Percentiles rank a stretch among this genome's conserved stretches.
Evolutionary conservation across 2,113 vertebrate species (phyloP).

Genomic region (Cathartes aura): DNA sequence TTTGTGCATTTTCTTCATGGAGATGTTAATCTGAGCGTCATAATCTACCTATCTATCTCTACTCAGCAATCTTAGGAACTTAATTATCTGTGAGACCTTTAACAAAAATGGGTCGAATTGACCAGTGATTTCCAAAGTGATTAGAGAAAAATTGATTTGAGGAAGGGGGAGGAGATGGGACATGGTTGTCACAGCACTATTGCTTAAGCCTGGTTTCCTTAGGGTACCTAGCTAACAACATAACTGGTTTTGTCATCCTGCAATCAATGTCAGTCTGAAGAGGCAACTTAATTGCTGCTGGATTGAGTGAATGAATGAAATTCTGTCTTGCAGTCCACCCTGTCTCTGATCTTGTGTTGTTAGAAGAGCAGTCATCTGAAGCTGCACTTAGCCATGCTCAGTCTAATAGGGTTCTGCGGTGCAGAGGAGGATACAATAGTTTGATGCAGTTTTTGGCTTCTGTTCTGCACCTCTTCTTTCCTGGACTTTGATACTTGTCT

Average conservation of each 20-base stretch:
- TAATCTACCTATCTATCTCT: neutral
- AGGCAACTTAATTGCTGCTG: neutral
- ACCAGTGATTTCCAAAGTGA: neutral
- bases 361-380: neutral
- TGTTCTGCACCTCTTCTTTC: neutral
- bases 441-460: neutral
- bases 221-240: neutral
- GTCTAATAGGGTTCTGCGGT: fast-evolving
- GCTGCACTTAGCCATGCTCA: neutral
- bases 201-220: neutral
- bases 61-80: neutral
- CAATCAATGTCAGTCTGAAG: neutral
- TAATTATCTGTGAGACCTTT: neutral
- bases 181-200: neutral
- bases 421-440: neutral
- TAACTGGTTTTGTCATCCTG: neutral
- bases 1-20: neutral
- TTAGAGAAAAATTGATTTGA: neutral
- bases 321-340: neutral
- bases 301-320: neutral
- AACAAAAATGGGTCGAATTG: neutral
- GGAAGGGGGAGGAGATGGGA: neutral
- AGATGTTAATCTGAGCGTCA: neutral
- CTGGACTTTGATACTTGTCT: neutral
- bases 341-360: fast-evolving